Conservation (phyloP, 2,888 invertebrate genomes). For the Drosophila seclusa region DNA sequence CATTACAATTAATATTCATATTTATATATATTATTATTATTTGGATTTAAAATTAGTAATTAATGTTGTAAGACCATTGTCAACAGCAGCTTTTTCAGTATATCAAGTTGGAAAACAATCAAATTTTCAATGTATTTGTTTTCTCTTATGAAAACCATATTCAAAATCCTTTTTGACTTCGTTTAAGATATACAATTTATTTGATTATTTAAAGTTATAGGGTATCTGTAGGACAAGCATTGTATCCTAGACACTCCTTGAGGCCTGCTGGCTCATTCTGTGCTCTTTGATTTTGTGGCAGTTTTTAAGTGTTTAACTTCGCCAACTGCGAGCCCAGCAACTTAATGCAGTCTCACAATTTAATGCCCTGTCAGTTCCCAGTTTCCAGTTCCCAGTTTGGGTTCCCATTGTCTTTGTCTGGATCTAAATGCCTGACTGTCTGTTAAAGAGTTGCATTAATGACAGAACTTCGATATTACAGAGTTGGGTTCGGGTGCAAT, state of each 20-base stretch:
- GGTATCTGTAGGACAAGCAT: neutral
- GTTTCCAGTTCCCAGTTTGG: conserved; percentile 2
- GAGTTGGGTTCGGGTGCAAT: conserved; percentile 15
- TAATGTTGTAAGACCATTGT: too few species aligned
- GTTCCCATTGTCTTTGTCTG: neutral
- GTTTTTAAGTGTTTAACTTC: conserved; percentile 73
- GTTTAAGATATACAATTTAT: too few species aligned
- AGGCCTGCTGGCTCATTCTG: conserved; percentile 3
- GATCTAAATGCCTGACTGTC: conserved; percentile 20
- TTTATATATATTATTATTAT: too few species aligned
- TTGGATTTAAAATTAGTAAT: too few species aligned
- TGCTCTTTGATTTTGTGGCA: conserved; percentile 72
- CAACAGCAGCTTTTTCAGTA: too few species aligned
- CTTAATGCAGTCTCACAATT: conserved; percentile 69
- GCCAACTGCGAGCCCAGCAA: conserved; percentile 19
- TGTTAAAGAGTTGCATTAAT: conserved; percentile 58
- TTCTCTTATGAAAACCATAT: too few species aligned
- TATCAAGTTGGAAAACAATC: too few species aligned
- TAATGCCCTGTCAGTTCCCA: conserved; percentile 38
- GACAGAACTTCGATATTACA: conserved; percentile 31
- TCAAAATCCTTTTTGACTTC: too few species aligned
- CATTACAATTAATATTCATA: too few species aligned
- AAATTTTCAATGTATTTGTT: too few species aligned
- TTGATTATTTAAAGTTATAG: neutral
- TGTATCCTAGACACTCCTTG: neutral